Evolutionary conservation across 2,888 invertebrate genomes (phyloP).

Genomic region (Habrosyne pyritoides): DNA sequence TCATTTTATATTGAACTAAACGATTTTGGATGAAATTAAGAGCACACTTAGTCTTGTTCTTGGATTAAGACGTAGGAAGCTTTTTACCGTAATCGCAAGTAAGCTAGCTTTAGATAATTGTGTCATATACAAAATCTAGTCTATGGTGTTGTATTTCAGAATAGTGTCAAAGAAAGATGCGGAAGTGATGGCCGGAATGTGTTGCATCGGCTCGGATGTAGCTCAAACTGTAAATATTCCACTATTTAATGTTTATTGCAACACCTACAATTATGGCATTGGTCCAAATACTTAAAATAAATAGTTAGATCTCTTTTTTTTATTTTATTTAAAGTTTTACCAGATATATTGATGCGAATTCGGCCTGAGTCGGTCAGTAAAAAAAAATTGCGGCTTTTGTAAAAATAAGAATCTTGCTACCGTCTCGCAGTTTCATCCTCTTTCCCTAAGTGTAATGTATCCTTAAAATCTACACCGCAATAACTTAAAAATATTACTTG

Average conservation of each 20-base stretch:
- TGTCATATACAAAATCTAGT: too few species aligned
- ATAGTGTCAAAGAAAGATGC: constrained; percentile 59
- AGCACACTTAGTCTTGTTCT: too few species aligned
- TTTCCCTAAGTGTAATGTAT: too few species aligned
- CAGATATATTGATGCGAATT: neutral
- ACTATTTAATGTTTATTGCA: constrained; percentile 3
- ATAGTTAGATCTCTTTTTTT: neutral
- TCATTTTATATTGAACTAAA: too few species aligned
- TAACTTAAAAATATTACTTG: constrained; percentile 17
- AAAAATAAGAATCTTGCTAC: too few species aligned
- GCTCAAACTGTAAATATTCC: constrained; percentile 4
- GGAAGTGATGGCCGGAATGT: constrained; percentile 62
- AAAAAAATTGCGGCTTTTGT: too few species aligned
- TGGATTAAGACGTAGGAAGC: too few species aligned
- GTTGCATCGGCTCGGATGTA: constrained; percentile 60
- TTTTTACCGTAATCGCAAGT: too few species aligned
- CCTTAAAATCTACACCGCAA: too few species aligned
- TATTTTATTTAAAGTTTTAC: neutral
- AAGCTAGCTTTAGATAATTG: too few species aligned
- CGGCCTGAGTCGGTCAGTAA: neutral
- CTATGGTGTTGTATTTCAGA: constrained; percentile 37
- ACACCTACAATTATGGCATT: constrained; percentile 34
- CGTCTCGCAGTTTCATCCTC: too few species aligned
- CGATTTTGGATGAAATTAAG: too few species aligned
- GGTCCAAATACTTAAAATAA: constrained; percentile 59